These are phyloP conservation scores for Ceuthmochares aereus DNA, from an alignment of 2,113 vertebrate species.

Conservation along the genomic window DNA sequence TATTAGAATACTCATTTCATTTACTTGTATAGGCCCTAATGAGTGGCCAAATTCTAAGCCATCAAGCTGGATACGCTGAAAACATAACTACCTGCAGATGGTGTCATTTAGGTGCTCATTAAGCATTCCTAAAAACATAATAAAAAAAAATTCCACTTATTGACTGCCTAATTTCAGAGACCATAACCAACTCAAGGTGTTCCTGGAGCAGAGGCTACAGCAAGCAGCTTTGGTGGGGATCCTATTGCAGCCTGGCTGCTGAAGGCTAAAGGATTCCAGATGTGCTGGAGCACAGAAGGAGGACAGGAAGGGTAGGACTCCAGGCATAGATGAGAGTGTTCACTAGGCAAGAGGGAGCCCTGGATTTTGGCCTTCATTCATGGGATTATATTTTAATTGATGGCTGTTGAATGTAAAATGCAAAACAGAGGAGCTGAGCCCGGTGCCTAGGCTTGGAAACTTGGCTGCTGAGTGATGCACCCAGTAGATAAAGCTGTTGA, in stretches of 20 bases:
- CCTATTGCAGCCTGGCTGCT: background rate
- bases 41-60: background rate
- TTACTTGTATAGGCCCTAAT: background rate
- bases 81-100: background rate
- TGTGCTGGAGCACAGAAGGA: background rate
- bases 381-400: rapidly evolving
- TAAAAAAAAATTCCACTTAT: conserved; percentile 13
- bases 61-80: background rate
- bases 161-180: conserved; percentile 24
- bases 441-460: rapidly evolving
- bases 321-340: background rate
- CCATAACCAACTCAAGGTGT: conserved; percentile 51
- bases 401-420: background rate
- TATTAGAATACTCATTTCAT: background rate
- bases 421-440: background rate
- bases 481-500: background rate
- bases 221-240: background rate
- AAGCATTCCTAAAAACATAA: background rate
- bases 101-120: background rate
- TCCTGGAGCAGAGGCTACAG: background rate
- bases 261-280: conserved; percentile 22
- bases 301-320: background rate
- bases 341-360: background rate
- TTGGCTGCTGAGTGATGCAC: background rate
- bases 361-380: background rate